Evolutionary conservation across 2,888 invertebrate species (phyloP), one percentile per base, ranked within the genome.

Genomic region (Plebejus melissa): DNA sequence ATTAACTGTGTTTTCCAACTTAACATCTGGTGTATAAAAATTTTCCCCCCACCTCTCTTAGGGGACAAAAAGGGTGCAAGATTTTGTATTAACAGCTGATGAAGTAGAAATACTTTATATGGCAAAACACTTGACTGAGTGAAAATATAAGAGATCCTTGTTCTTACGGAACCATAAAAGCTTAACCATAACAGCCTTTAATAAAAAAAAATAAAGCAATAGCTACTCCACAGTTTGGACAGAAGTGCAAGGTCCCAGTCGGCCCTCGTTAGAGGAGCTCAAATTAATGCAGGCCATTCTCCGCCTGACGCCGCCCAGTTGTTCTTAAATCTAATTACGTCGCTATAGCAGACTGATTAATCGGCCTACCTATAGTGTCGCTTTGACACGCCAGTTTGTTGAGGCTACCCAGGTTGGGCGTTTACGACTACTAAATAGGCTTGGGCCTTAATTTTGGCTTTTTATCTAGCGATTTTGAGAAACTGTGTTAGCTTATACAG

Each of bases 241-340:
- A 77, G 79, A 82, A 82, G 79, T 82, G 82, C 82, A 88, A 90
- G 90, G 90, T 87, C 87, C 87, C 87, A 85, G 85, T 85, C 86
- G 86, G 86, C 87, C 92, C 93, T 92, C 91, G 92, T 93, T 93
- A 93, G 90, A 91, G 91, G 86, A 91, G 91, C 90, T 90, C 91
- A 91, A 93, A 93, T 93, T 93, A 92, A 93, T 93, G 93, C 90
- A 86, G 89, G 89, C 92, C 89, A 92, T 93, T 92, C 93, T 88
- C 88, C 85, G 85, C 88, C 90, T 91, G 90, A 90, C 93, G 91
- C 90, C 92, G 91, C 90, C 92, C 91, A 89, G 93, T 93, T 93
- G 93, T 93, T 93, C 93, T 93, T 93, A 93, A 93, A 93, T 92
- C 93, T 93, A 93, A 93, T 93, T 93, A 91, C 91, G 89, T 82